A percentile compares a stretch with the other conserved stretches of the same genome.
phyloP scores from a whole-genome alignment of 2,113 vertebrate genomes.

The Nesogale talazaci region DNA sequence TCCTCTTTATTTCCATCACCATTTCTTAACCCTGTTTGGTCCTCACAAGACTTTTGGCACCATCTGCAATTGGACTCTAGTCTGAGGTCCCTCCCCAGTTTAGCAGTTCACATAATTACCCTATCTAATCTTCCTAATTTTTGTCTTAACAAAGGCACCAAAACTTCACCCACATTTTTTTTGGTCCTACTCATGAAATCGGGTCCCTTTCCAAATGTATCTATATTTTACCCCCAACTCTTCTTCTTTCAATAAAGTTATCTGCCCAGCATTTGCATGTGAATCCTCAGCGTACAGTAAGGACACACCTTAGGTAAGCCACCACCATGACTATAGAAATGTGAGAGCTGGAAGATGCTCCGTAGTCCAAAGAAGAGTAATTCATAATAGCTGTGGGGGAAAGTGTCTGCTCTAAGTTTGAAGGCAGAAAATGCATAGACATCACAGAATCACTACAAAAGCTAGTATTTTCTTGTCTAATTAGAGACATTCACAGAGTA shows the following conservation, averaged over 20 bases:
- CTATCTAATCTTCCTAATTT: not conserved
- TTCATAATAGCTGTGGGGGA: not conserved
- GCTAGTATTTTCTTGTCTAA: not conserved
- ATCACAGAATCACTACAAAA: not conserved
- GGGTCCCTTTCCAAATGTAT: not conserved
- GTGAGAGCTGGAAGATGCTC: not conserved
- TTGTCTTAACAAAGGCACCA: not conserved
- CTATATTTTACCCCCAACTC: not conserved
- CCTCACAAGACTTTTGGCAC: not conserved
- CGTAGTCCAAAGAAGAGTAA: conserved; percentile 26
- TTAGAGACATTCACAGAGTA: conserved; percentile 28
- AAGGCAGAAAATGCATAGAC: not conserved
- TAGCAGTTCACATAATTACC: not conserved
- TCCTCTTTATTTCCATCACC: not conserved
- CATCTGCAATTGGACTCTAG: not conserved
- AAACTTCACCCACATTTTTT: not conserved
- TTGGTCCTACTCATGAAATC: not conserved
- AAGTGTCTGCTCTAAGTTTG: not conserved
- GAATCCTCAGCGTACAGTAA: too few species aligned
- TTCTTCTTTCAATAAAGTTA: too few species aligned
- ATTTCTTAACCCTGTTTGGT: not conserved
- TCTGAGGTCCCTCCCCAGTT: not conserved
- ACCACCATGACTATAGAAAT: conserved; percentile 49
- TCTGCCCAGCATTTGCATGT: too few species aligned
- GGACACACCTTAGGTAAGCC: too few species aligned